These are phyloP conservation scores for Fulmarus glacialis DNA, from an alignment of 2,113 vertebrate species.

Conservation along the genomic window DNA sequence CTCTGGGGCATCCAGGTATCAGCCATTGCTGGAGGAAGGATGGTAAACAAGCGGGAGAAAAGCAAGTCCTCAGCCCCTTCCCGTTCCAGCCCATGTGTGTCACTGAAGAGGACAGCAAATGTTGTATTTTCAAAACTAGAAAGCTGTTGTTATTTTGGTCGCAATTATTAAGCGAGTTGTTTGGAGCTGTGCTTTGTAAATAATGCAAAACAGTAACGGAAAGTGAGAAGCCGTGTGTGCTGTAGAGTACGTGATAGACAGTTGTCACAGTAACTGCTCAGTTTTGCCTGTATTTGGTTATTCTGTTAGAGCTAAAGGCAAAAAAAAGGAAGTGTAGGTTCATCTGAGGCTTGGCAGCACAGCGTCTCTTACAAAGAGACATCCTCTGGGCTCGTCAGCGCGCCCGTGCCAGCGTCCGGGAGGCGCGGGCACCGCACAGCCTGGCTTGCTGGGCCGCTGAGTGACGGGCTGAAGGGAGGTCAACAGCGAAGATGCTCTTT, in stretches of 20 bases:
- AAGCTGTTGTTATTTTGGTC: neutral
- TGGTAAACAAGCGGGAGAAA: neutral
- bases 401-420: neutral
- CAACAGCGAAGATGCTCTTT: neutral
- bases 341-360: neutral
- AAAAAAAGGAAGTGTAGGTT: neutral
- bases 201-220: neutral
- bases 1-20: neutral
- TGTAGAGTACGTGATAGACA: neutral
- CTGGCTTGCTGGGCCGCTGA: neutral
- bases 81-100: neutral
- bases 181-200: neutral
- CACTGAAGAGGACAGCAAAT: neutral
- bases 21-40: neutral
- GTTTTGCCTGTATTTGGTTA: neutral
- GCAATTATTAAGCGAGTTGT: neutral
- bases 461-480: neutral
- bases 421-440: neutral
- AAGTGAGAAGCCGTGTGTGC: neutral
- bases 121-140: neutral
- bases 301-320: neutral
- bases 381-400: neutral
- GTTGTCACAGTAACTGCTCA: slow-evolving; percentile 4
- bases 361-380: neutral
- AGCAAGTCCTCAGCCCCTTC: neutral